Conservation (phyloP, 2,113 vertebrate genomes). For the Rhipidura dahli region DNA sequence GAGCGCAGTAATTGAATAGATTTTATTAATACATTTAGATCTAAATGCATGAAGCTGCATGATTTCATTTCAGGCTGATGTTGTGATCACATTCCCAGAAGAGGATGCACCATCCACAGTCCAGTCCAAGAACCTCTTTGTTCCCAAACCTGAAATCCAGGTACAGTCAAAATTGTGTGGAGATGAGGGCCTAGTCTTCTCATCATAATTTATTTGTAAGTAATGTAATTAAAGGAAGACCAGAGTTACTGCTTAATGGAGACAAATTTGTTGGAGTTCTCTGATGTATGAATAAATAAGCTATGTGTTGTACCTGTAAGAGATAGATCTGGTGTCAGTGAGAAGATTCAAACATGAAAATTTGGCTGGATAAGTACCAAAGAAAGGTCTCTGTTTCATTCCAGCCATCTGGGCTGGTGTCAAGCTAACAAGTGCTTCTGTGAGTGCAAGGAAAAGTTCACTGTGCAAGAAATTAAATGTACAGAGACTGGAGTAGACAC, state of each 20-base stretch:
- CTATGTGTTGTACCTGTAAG: not conserved
- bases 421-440: not conserved
- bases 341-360: not conserved
- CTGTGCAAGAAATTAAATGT: not conserved
- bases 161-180: conserved; percentile 61
- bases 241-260: not conserved
- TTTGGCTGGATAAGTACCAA: not conserved
- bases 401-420: not conserved
- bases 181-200: not conserved
- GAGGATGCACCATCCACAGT: conserved; percentile 87
- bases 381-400: not conserved
- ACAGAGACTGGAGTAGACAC: not conserved
- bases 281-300: not conserved
- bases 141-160: conserved; percentile 96
- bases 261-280: not conserved
- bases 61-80: conserved; percentile 83
- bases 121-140: conserved; percentile 91
- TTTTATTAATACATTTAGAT: not conserved
- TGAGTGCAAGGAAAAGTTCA: not conserved
- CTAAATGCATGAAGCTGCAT: not conserved
- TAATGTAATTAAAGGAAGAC: not conserved
- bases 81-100: conserved; percentile 92
- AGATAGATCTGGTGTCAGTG: not conserved
- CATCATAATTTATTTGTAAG: not conserved
- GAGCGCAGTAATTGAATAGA: not conserved